Percentiles rank a stretch among this genome's conserved stretches.
Conservation (phyloP, 1,140 invertebrate genomes). For the Heliconius eleuchia region DNA sequence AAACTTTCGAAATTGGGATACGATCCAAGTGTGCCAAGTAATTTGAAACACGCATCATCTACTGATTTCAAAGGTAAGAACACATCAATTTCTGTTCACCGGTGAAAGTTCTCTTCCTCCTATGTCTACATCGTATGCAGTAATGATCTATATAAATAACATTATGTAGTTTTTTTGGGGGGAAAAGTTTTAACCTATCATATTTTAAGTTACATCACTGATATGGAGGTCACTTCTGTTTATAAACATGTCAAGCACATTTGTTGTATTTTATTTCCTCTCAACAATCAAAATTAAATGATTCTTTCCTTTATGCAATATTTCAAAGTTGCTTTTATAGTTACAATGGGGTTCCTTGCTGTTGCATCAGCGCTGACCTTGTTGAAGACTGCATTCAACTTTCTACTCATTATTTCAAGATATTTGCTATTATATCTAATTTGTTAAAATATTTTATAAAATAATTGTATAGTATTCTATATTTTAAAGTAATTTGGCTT, state of each 20-base stretch:
- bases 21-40: constrained; percentile 74
- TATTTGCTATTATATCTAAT: constrained; percentile 15
- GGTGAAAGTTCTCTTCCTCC: constrained; percentile 24
- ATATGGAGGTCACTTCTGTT: constrained; percentile 75
- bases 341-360: constrained; percentile 22
- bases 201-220: constrained; percentile 70
- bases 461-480: no score
- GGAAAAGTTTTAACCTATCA: constrained; percentile 76
- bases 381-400: constrained; percentile 47
- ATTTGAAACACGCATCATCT: constrained; percentile 57
- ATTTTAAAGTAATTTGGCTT: no score
- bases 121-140: constrained; percentile 19
- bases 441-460: background rate
- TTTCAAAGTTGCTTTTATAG: background rate
- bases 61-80: constrained; percentile 69
- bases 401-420: constrained; percentile 47
- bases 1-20: constrained; percentile 75
- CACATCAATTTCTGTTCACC: constrained; percentile 39
- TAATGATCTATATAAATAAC: constrained; percentile 18
- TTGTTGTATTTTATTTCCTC: constrained; percentile 24
- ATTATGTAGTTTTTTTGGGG: constrained; percentile 63
- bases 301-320: background rate
- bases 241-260: constrained; percentile 69
- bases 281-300: background rate
- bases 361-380: constrained; percentile 58